Evolutionary conservation across 2,888 invertebrate species (phyloP), one percentile per base, ranked within the genome.

Genomic region (Rhimphoctona megacephalus): DNA sequence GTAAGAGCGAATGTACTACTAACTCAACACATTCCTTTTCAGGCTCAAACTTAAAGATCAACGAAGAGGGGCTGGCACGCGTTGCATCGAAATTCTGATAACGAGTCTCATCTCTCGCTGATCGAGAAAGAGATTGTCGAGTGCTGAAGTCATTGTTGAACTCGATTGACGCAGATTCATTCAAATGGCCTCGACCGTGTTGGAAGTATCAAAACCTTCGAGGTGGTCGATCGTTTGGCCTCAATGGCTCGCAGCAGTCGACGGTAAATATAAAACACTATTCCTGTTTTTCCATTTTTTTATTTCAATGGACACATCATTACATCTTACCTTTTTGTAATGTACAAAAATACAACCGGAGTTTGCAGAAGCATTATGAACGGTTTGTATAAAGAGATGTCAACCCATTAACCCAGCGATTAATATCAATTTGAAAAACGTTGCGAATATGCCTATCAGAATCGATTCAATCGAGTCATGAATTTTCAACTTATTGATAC

Each of bases 221-320:
- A 84, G 81, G 46, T 52, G 69, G 25, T 81, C 81, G 46, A 79
- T 36, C 22, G 86, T 86, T 69, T 86, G 86, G 86, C 86, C 86
- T 6, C 86, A 86, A 64, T 86, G 86, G 86, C 84, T 86, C 25
- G 86, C 86, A 8, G 86, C 86, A 33, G 49, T 69, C 66, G 86
- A 86, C 57, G 74, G 86, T 84, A 30, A 84, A 81, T 77, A 25
- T 9, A 52, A n/a, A 46, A 22, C 22, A 19, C 49, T 36, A 64
- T 36, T 66, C 17, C 22, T 1, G 22, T 67, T 67, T 64, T 11
- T 14, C 8, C 11, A 54, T 17, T 54, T 81, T 19, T 6, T 25
- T 19, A 49, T 64, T 61, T 36, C 11, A 14, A 36, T 36, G 9
- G 25, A 9, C n/a, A 43, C 39, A 22, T 17, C 39, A 81, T 73